Evolutionary conservation across 2,113 vertebrate genomes (phyloP).

Genomic region (Carassius gibelio): DNA sequence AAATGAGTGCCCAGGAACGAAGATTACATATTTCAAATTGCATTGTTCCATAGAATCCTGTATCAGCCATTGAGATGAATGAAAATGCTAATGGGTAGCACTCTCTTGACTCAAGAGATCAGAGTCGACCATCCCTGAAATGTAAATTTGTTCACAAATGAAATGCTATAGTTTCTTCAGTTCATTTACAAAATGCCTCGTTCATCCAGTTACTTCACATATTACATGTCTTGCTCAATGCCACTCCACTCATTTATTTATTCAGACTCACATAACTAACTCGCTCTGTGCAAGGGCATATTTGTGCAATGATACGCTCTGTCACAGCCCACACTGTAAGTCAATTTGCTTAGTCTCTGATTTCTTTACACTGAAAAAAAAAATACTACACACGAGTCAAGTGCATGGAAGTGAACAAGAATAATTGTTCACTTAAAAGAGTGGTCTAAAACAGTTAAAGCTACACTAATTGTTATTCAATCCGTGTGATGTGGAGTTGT

Average conservation of each 20-base stretch:
- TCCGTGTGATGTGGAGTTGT: slow-evolving; percentile 1
- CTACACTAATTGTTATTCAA: not conserved
- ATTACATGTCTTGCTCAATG: not conserved
- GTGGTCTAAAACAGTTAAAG: not conserved
- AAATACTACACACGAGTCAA: not conserved
- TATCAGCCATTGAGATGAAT: not conserved
- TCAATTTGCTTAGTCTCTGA: not conserved
- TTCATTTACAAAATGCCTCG: not conserved
- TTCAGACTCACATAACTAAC: not conserved
- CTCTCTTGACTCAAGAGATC: not conserved
- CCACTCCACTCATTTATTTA: slow-evolving; percentile 1
- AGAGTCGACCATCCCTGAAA: not conserved
- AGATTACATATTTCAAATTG: not conserved
- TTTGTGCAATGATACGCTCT: not conserved
- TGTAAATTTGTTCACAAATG: not conserved
- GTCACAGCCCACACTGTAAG: not conserved
- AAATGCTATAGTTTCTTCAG: not conserved
- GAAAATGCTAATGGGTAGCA: not conserved
- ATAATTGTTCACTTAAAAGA: not conserved
- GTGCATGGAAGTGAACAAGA: not conserved
- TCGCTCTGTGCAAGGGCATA: not conserved
- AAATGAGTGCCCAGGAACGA: not conserved
- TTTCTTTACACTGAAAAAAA: not conserved
- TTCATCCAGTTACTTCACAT: not conserved
- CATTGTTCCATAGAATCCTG: not conserved